A percentile compares a stretch with the other conserved stretches of the same genome.
Conservation (phyloP, 2,888 invertebrate genomes). For the Scaptomyza flava region DNA sequence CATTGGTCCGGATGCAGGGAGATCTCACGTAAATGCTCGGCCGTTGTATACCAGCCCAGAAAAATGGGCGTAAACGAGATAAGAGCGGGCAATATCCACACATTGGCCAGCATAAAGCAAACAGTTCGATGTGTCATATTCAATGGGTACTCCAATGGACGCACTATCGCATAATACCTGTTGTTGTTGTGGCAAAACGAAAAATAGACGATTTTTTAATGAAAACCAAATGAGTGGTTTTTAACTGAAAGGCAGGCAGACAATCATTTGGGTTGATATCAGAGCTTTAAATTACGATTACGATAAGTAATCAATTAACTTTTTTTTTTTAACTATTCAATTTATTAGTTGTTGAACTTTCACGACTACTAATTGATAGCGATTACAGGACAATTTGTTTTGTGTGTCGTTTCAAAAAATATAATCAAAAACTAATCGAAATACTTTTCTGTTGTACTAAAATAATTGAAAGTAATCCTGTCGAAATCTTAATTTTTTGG, state of each 20-base stretch:
- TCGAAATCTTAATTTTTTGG: no score
- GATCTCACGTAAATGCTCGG: slow-evolving; percentile 87
- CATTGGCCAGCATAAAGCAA: slow-evolving; percentile 92
- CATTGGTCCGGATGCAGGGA: slow-evolving; percentile 90
- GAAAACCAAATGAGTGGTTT: slow-evolving; percentile 24
- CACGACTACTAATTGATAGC: no score
- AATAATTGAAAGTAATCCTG: no score
- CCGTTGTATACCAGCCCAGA: slow-evolving; percentile 97
- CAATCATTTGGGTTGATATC: background rate
- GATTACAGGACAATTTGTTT: no score
- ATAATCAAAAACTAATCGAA: no score
- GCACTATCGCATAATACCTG: slow-evolving; percentile 96
- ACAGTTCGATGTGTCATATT: slow-evolving; percentile 95
- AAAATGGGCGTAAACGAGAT: slow-evolving; percentile 98
- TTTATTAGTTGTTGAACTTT: no score
- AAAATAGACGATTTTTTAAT: slow-evolving; percentile 19
- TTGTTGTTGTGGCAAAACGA: background rate
- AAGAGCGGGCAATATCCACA: slow-evolving; percentile 96
- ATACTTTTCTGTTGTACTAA: no score
- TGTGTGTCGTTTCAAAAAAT: no score
- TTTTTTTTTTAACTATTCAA: no score
- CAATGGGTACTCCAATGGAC: slow-evolving; percentile 95
- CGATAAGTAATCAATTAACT: no score
- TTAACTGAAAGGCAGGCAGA: slow-evolving; percentile 7
- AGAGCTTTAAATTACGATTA: no score